A percentile compares a stretch with the other conserved stretches of the same genome.
Evolutionary conservation across 2,888 invertebrate genomes (phyloP).

Genomic region (Aelia acuminata): DNA sequence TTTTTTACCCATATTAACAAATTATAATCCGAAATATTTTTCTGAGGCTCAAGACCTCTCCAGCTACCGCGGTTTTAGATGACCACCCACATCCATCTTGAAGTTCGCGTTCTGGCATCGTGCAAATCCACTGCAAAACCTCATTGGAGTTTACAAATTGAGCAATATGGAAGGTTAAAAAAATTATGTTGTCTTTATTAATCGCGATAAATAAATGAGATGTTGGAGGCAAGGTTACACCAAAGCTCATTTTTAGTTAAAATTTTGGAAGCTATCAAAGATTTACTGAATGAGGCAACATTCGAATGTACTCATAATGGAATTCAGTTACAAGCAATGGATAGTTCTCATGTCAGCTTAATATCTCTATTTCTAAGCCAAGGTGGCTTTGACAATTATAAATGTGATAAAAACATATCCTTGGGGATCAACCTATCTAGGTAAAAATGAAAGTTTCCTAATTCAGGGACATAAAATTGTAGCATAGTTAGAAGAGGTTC

Average conservation of each 20-base stretch:
- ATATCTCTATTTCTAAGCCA: constrained; percentile 93
- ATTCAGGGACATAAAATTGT: no score
- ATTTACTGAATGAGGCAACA: constrained; percentile 96
- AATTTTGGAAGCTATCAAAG: constrained; percentile 97
- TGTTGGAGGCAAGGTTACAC: constrained; percentile 98
- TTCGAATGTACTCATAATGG: constrained; percentile 97
- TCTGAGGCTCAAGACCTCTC: no score
- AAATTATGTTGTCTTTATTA: background rate
- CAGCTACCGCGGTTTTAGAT: no score
- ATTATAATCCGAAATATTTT: no score
- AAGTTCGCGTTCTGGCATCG: no score
- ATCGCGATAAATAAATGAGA: constrained; percentile 72
- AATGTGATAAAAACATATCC: constrained; percentile 97
- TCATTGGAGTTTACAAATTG: background rate
- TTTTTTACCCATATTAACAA: no score
- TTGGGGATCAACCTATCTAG: constrained; percentile 97
- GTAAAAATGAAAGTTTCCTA: constrained; percentile 70
- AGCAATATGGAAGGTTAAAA: background rate
- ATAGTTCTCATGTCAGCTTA: constrained; percentile 98
- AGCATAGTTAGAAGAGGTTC: no score
- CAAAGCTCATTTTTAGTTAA: constrained; percentile 95
- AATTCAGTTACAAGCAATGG: constrained; percentile 94
- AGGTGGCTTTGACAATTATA: constrained; percentile 97
- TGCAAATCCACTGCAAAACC: no score
- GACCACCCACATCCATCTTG: no score